phyloP scores from a whole-genome alignment of 2,113 vertebrate species.

The Salvelinus namaycush region DNA sequence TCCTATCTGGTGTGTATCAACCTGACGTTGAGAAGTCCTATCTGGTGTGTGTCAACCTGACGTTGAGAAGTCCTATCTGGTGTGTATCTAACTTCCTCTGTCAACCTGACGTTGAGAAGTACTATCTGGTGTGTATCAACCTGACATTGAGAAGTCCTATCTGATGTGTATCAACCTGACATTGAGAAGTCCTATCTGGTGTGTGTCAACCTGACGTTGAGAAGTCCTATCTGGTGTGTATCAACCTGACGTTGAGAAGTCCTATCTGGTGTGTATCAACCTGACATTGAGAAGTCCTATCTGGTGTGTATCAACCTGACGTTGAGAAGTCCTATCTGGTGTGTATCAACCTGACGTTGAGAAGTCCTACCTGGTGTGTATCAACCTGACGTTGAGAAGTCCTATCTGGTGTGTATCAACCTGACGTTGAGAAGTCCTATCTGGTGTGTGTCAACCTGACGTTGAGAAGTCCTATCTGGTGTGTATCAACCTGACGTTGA shows the following conservation, averaged over 20 bases:
- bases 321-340: slow-evolving; percentile 70
- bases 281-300: no score
- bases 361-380: no score
- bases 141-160: slow-evolving; percentile 74
- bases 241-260: no score
- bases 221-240: slow-evolving; percentile 63
- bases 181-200: no score
- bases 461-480: no score
- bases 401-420: slow-evolving; percentile 42
- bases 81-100: slow-evolving; percentile 69
- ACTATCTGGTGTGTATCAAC: slow-evolving; percentile 41
- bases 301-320: slow-evolving; percentile 62
- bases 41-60: slow-evolving; percentile 56
- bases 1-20: slow-evolving; percentile 61
- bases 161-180: slow-evolving; percentile 36
- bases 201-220: slow-evolving; percentile 73
- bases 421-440: slow-evolving; percentile 74
- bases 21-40: no score
- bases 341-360: slow-evolving; percentile 76
- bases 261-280: no score
- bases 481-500: no score
- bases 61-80: slow-evolving; percentile 72
- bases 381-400: no score
- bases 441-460: slow-evolving; percentile 73
- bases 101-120: no score